A percentile compares a stretch with the other conserved stretches of the same genome.
Evolutionary conservation across 2,113 vertebrate species (phyloP).

Genomic region (Sisor rabdophorus): DNA sequence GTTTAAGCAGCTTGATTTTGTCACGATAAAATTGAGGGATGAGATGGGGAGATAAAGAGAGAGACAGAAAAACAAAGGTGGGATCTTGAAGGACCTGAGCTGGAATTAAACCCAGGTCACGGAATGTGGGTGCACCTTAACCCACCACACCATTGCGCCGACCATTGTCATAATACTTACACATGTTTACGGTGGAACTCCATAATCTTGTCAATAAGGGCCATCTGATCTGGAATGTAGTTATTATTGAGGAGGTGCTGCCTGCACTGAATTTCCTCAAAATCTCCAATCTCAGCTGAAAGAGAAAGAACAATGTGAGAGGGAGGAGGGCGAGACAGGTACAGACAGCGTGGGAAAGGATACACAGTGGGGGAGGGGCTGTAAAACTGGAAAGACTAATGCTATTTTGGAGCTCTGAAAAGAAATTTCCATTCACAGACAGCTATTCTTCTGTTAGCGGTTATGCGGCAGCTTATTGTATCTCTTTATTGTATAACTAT

Average conservation of each 20-base stretch:
- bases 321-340: background rate
- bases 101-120: too few relatives aligned
- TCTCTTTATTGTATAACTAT: too few relatives aligned
- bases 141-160: too few relatives aligned
- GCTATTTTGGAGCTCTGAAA: background rate
- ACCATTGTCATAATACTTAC: too few relatives aligned
- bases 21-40: too few relatives aligned
- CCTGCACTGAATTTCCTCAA: conserved; percentile 86
- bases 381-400: conserved; percentile 7
- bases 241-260: conserved; percentile 94
- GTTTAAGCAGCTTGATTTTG: background rate
- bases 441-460: conserved; percentile 14
- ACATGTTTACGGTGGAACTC: conserved; percentile 89
- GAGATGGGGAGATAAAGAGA: too few relatives aligned
- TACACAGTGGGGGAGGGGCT: background rate
- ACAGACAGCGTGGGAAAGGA: conserved; percentile 13
- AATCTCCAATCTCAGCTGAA: conserved; percentile 96
- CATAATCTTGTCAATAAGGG: conserved; percentile 92
- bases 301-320: conserved; percentile 1
- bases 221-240: conserved; percentile 94
- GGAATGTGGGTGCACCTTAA: too few relatives aligned
- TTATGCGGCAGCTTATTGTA: conserved; percentile 24
- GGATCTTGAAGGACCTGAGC: too few relatives aligned
- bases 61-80: too few relatives aligned
- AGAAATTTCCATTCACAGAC: background rate